Conservation (phyloP, 2,888 invertebrate genomes). For the Lasioglossum figueresi region DNA sequence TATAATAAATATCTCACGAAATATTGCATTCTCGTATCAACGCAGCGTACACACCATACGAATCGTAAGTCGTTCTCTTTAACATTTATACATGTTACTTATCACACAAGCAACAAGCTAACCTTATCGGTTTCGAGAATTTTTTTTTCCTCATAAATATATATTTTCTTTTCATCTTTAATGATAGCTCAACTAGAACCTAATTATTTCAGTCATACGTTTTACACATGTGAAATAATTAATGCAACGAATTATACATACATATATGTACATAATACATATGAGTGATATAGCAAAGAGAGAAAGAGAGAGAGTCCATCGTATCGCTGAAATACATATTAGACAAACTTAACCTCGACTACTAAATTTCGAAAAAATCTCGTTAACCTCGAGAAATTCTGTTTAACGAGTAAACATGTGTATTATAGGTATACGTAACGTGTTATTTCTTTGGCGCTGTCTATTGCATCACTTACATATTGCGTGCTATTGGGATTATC, state of each 20-base stretch:
- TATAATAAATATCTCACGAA: not conserved
- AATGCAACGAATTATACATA: not conserved
- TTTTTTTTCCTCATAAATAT: not conserved
- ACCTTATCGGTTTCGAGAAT: slow-evolving; percentile 14
- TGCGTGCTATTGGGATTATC: not conserved
- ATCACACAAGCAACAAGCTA: slow-evolving; percentile 16
- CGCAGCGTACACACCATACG: not conserved
- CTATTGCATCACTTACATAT: slow-evolving; percentile 1
- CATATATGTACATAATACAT: too few species aligned
- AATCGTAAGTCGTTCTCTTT: slow-evolving; percentile 44
- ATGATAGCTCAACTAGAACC: not conserved
- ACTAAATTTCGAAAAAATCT: not conserved
- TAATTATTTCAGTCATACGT: not conserved
- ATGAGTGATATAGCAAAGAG: not conserved
- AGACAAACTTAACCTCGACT: slow-evolving; percentile 14
- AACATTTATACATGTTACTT: not conserved
- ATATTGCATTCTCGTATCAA: slow-evolving; percentile 18
- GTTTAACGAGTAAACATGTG: not conserved
- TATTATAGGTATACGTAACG: not conserved
- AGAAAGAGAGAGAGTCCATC: not conserved
- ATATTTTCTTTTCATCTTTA: not conserved
- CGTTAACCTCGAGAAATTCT: not conserved
- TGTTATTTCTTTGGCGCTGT: not conserved
- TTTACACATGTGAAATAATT: not conserved
- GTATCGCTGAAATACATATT: not conserved